phyloP scores from a whole-genome alignment of 2,888 invertebrate genomes.

The Smittia sp. region DNA sequence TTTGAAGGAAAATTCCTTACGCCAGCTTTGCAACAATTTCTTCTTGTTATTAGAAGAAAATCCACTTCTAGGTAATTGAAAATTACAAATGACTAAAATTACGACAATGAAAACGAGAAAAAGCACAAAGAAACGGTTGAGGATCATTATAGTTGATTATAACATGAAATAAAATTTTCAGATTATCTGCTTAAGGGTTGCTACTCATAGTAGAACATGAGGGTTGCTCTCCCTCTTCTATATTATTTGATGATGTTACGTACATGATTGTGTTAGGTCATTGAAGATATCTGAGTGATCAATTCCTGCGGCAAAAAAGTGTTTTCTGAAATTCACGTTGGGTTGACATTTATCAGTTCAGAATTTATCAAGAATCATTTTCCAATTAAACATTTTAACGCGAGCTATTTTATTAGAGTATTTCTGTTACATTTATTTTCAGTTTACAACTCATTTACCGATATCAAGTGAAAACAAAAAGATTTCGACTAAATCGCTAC shows the following conservation, averaged over 20 bases:
- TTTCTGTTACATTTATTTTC: too few relatives aligned
- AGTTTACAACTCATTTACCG: too few relatives aligned
- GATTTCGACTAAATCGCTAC: too few relatives aligned
- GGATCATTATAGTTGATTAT: neutral
- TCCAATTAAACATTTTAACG: too few relatives aligned
- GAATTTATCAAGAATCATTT: too few relatives aligned
- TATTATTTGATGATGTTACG: neutral
- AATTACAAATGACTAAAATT: constrained; percentile 18
- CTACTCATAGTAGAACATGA: constrained; percentile 4
- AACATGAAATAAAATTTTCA: constrained; percentile 31
- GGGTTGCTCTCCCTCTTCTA: constrained; percentile 26
- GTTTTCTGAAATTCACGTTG: too few relatives aligned
- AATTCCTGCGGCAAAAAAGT: too few relatives aligned
- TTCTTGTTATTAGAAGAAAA: neutral
- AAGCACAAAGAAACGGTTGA: neutral
- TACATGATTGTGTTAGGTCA: constrained; percentile 17
- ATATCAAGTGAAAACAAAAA: too few relatives aligned
- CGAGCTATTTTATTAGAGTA: too few relatives aligned
- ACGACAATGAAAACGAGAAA: neutral
- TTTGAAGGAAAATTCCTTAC: constrained; percentile 3
- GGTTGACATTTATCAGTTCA: too few relatives aligned
- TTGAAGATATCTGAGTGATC: too few relatives aligned
- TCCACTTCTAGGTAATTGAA: constrained; percentile 18
- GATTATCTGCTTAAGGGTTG: constrained; percentile 29
- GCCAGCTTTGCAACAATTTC: neutral